Evolutionary conservation across 1,140 invertebrate genomes (phyloP).

Genomic region (Contarinia nasturtii): DNA sequence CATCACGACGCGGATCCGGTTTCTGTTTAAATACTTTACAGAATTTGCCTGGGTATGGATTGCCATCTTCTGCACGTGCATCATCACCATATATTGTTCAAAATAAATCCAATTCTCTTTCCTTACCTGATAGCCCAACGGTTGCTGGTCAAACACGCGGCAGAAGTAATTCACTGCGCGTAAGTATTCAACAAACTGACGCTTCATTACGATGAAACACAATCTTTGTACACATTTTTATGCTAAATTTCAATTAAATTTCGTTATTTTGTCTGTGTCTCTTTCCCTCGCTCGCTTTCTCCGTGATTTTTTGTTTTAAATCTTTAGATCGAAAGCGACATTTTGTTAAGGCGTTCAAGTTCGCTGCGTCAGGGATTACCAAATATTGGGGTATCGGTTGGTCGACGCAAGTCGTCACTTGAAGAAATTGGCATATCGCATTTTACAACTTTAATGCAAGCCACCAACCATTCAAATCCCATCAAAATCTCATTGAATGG

Average conservation of each 20-base stretch:
- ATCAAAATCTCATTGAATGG: slow-evolving; percentile 72
- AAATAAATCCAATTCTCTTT: slow-evolving; percentile 56
- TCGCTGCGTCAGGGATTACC: slow-evolving; percentile 58
- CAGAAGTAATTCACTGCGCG: slow-evolving; percentile 64
- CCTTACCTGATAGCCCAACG: slow-evolving; percentile 69
- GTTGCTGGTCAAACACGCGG: slow-evolving; percentile 53
- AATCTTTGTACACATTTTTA: too few species aligned
- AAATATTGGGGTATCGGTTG: slow-evolving; percentile 28
- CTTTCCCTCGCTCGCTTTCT: not conserved
- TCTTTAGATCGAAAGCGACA: slow-evolving; percentile 46
- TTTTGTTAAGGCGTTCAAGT: slow-evolving; percentile 60
- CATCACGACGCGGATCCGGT: slow-evolving; percentile 35
- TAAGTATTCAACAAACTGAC: slow-evolving; percentile 21
- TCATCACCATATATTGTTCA: slow-evolving; percentile 44
- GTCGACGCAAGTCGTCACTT: slow-evolving; percentile 53
- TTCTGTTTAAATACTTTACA: slow-evolving; percentile 24
- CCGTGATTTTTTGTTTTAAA: not conserved
- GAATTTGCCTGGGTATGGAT: slow-evolving; percentile 35
- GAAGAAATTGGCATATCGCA: slow-evolving; percentile 71
- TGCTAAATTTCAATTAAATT: slow-evolving; percentile 7
- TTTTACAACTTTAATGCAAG: slow-evolving; percentile 37
- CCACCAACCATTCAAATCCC: slow-evolving; percentile 40
- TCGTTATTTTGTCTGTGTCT: not conserved
- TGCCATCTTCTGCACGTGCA: slow-evolving; percentile 31
- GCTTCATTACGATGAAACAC: not conserved